Conservation (phyloP, 2,888 invertebrate species). For the Brassicogethes aeneus region DNA sequence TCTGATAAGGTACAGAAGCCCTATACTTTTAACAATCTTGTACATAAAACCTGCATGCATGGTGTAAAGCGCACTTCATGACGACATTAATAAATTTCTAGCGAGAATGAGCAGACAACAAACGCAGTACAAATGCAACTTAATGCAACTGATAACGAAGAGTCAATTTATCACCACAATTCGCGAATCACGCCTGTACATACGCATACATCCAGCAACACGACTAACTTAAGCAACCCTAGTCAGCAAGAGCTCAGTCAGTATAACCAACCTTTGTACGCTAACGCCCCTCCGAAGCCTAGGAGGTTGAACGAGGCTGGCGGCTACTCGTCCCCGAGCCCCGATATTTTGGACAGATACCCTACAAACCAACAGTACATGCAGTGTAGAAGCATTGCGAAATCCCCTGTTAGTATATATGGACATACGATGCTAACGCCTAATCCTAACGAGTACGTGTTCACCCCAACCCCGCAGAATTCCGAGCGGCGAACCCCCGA, state of each 20-base stretch:
- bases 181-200: constrained; percentile 15
- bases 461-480: constrained; percentile 23
- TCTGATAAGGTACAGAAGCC: too few relatives aligned
- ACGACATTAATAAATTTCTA: neutral
- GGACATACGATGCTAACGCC: constrained; percentile 19
- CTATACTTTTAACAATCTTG: too few relatives aligned
- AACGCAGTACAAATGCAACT: neutral
- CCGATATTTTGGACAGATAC: constrained; percentile 48
- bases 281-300: constrained; percentile 85
- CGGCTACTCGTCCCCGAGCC: constrained; percentile 66
- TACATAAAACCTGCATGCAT: too few relatives aligned
- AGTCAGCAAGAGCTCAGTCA: constrained; percentile 36
- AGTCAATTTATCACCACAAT: neutral
- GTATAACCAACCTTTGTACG: constrained; percentile 66
- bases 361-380: constrained; percentile 27
- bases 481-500: constrained; percentile 73
- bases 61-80: too few relatives aligned
- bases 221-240: constrained; percentile 31
- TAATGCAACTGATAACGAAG: constrained; percentile 1
- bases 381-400: constrained; percentile 33
- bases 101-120: neutral
- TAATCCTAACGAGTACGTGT: constrained; percentile 18
- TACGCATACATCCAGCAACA: constrained; percentile 29
- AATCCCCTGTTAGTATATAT: constrained; percentile 33
- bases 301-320: constrained; percentile 66